These are phyloP conservation scores for Caerostris darwini DNA, from an alignment of 1,140 invertebrate genomes.

Conservation along the genomic window DNA sequence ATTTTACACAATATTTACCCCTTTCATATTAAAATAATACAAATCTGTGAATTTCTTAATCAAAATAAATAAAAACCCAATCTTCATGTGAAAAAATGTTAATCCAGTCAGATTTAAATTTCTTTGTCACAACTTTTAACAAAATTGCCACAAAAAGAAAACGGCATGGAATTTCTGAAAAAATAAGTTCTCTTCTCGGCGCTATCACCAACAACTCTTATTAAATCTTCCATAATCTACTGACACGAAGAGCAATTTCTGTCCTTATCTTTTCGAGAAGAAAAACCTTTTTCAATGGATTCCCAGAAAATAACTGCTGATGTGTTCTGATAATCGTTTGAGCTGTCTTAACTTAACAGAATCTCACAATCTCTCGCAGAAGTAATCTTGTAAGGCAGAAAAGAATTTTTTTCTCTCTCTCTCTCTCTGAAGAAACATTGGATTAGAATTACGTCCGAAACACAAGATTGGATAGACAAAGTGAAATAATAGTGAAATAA, in stretches of 20 bases:
- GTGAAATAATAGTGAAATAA: constrained; percentile 4
- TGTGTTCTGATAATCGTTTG: neutral
- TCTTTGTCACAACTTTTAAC: too few species aligned
- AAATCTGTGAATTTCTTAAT: too few species aligned
- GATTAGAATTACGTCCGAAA: neutral
- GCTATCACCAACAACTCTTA: neutral
- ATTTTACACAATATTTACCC: too few species aligned
- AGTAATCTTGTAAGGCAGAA: neutral
- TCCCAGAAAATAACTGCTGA: neutral
- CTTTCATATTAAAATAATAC: too few species aligned
- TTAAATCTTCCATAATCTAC: neutral
- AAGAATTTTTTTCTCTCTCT: neutral
- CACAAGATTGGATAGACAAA: neutral
- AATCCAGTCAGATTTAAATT: too few species aligned
- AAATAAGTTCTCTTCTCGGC: neutral
- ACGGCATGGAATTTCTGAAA: neutral
- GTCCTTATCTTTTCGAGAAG: neutral
- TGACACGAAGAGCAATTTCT: neutral
- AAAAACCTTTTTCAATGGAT: neutral
- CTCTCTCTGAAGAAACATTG: neutral
- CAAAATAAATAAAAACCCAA: too few species aligned
- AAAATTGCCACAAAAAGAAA: neutral
- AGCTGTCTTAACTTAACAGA: neutral
- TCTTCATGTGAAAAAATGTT: too few species aligned
- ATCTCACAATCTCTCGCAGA: neutral